A percentile compares a stretch with the other conserved stretches of the same genome.
Conservation (phyloP, 2,888 invertebrate species). For the Trachelus stipa region DNA sequence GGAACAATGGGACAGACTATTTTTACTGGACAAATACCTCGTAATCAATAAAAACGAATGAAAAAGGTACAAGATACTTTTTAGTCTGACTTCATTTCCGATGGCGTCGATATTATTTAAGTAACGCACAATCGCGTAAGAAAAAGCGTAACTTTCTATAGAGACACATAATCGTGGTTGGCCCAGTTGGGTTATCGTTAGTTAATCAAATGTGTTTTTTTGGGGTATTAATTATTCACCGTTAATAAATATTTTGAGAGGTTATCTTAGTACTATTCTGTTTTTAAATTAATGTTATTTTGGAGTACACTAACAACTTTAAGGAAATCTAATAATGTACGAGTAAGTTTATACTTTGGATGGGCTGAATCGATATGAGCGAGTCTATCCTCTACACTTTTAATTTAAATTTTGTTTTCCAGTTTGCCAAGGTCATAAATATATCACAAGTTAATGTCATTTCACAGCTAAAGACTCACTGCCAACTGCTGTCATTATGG, state of each 20-base stretch:
- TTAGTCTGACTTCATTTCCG: background rate
- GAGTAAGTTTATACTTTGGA: background rate
- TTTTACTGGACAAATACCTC: background rate
- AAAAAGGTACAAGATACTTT: background rate
- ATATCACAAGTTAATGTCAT: background rate
- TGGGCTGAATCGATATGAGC: background rate
- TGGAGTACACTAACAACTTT: background rate
- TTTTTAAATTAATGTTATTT: background rate
- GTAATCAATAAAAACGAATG: background rate
- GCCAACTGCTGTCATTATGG: background rate
- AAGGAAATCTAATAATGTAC: background rate
- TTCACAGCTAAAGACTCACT: background rate
- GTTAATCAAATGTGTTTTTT: background rate
- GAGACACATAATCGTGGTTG: background rate
- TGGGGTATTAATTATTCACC: background rate
- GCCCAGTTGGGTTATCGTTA: background rate
- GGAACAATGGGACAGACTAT: background rate
- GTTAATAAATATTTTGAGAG: background rate
- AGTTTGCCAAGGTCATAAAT: background rate
- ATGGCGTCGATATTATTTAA: background rate
- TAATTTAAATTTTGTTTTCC: background rate
- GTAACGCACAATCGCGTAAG: background rate
- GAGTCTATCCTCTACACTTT: background rate
- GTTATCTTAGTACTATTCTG: background rate
- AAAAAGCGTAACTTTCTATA: background rate